Percentiles rank a stretch among this genome's conserved stretches.
These are phyloP conservation scores for Machimus rusticus DNA, from an alignment of 2,888 invertebrate species.

Conservation along the genomic window DNA sequence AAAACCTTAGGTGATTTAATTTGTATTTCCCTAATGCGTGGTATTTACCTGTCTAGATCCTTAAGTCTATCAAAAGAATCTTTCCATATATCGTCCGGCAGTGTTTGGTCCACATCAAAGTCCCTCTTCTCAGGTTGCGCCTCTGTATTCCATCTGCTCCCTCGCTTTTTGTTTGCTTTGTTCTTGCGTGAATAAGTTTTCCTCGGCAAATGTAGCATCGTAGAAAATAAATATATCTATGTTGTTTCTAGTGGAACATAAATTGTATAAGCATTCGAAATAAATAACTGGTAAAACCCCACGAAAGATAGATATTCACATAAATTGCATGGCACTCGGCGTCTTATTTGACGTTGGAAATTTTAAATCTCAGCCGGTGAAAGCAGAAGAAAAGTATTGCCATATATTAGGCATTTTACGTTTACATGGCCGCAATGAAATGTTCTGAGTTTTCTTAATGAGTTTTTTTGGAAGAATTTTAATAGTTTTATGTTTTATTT, in stretches of 20 bases:
- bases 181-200: slow-evolving; percentile 9
- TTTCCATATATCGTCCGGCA: slow-evolving; percentile 56
- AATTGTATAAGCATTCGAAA: not conserved
- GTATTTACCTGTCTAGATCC: not conserved
- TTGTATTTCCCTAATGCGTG: not conserved
- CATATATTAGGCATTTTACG: not conserved
- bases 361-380: not conserved
- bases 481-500: too few relatives aligned
- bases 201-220: not conserved
- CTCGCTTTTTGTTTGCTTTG: not conserved
- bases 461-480: too few relatives aligned
- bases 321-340: not conserved
- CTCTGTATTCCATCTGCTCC: not conserved
- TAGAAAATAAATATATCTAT: not conserved
- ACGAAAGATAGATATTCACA: not conserved
- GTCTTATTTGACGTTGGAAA: not conserved
- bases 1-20: not conserved
- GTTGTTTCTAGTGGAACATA: not conserved
- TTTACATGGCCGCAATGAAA: not conserved
- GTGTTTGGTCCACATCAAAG: slow-evolving; percentile 51
- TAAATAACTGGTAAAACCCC: not conserved
- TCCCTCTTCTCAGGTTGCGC: not conserved
- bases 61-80: slow-evolving; percentile 56
- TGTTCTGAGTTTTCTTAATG: too few relatives aligned
- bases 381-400: not conserved